Conservation (phyloP, 2,888 invertebrate genomes). For the Drosophila acutilabella region DNA sequence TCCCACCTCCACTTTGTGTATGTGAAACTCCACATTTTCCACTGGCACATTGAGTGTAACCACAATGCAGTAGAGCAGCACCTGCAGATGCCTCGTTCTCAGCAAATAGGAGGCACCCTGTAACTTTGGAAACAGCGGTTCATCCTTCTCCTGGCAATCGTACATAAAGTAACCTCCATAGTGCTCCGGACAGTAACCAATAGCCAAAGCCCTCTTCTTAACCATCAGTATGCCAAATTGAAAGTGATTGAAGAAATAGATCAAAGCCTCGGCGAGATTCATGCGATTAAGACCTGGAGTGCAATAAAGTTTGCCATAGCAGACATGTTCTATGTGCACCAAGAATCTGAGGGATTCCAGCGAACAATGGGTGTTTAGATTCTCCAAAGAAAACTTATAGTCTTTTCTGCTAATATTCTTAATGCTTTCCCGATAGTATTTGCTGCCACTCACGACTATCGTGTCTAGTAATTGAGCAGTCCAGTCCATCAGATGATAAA, state of each 20-base stretch:
- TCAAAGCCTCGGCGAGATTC: constrained; percentile 88
- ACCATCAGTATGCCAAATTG: constrained; percentile 87
- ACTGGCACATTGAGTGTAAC: constrained; percentile 87
- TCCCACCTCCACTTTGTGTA: constrained; percentile 84
- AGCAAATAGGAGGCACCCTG: constrained; percentile 87
- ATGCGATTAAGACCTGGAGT: constrained; percentile 85
- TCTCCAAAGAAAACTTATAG: constrained; percentile 87
- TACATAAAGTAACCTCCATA: constrained; percentile 89
- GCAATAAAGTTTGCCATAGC: constrained; percentile 88
- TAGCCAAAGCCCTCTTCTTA: constrained; percentile 86
- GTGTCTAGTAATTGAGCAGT: constrained; percentile 88
- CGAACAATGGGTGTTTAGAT: constrained; percentile 86
- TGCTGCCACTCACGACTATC: constrained; percentile 87
- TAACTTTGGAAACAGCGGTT: constrained; percentile 87
- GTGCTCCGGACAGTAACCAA: constrained; percentile 85
- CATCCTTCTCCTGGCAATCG: constrained; percentile 88
- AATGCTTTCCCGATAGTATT: constrained; percentile 86
- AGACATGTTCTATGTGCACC: constrained; percentile 86
- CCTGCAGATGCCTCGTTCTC: constrained; percentile 87
- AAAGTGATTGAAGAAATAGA: constrained; percentile 87
- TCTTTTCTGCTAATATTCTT: constrained; percentile 86
- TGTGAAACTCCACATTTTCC: constrained; percentile 86
- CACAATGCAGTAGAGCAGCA: constrained; percentile 88
- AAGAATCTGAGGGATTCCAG: constrained; percentile 87
- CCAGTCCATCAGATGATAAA: constrained; percentile 88